Conservation (phyloP, 2,797 vertebrate genomes). For the Iguana delicatissima region DNA sequence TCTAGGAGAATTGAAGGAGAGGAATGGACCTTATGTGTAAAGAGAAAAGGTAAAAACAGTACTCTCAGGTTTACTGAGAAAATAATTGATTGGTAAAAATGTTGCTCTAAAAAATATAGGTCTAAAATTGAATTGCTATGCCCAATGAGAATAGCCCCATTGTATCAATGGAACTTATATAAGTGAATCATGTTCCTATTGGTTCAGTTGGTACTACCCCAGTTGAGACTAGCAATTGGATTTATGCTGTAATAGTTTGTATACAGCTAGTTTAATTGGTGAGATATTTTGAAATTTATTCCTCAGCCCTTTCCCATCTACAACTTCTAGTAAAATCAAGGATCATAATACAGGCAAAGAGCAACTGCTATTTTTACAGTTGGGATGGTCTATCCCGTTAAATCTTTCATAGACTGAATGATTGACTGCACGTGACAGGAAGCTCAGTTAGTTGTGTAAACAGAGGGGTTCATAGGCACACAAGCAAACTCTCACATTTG, state of each 20-base stretch:
- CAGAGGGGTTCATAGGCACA: background rate
- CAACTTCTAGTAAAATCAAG: constrained; percentile 25
- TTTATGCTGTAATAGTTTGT: background rate
- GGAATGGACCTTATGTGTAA: background rate
- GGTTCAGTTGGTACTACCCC: too few relatives aligned
- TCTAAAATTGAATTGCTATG: too few relatives aligned
- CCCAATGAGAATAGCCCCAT: too few relatives aligned
- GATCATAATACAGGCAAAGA: background rate
- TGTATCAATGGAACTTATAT: too few relatives aligned
- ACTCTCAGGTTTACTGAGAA: too few relatives aligned
- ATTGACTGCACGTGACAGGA: background rate
- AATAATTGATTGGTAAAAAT: too few relatives aligned
- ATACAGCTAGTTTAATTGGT: background rate
- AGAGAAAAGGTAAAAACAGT: too few relatives aligned
- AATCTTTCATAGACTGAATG: background rate
- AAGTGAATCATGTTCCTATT: too few relatives aligned
- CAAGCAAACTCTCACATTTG: background rate
- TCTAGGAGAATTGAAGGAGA: background rate
- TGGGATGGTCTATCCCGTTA: constrained; percentile 14
- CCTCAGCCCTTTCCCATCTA: background rate
- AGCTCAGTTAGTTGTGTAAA: background rate
- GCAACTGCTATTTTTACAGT: constrained; percentile 1
- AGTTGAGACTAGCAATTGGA: too few relatives aligned
- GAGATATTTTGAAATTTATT: background rate
- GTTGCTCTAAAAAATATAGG: too few relatives aligned